A percentile compares a stretch with the other conserved stretches of the same genome.
Conservation (phyloP, 2,797 vertebrate species). For the Gambusia yucatana region DNA sequence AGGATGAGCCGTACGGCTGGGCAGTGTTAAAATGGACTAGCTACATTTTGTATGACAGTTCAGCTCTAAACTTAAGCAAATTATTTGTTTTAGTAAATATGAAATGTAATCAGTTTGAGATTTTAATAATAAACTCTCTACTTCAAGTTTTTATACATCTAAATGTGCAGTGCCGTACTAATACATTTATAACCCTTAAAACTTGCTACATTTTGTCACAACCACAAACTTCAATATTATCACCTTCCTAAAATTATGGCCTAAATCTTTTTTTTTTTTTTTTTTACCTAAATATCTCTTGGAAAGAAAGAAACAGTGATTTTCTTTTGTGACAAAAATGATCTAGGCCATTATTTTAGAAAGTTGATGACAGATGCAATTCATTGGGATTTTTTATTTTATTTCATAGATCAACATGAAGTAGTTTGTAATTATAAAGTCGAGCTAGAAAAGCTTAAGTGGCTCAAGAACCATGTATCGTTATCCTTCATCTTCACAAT, state of each 20-base stretch:
- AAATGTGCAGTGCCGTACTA: background rate
- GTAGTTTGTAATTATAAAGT: background rate
- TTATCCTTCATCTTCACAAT: background rate
- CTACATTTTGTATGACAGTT: background rate
- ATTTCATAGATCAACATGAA: background rate
- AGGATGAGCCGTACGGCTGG: constrained; percentile 33
- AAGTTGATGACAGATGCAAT: too few relatives aligned
- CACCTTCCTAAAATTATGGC: too few relatives aligned
- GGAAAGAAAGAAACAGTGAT: too few relatives aligned
- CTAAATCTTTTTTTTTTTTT: too few relatives aligned
- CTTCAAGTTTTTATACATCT: background rate
- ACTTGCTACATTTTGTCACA: background rate
- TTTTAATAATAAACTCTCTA: background rate
- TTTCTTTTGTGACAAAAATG: too few relatives aligned
- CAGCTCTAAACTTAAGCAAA: background rate
- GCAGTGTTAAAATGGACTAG: constrained; percentile 30
- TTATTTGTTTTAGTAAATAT: background rate
- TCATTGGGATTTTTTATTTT: background rate
- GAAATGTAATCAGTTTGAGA: background rate
- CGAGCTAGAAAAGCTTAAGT: background rate
- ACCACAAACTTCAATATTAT: background rate
- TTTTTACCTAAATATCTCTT: too few relatives aligned
- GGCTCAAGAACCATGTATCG: background rate
- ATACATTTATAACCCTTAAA: background rate
- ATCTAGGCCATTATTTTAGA: too few relatives aligned